These are phyloP conservation scores for Chrysolina oricalcia DNA, from an alignment of 2,888 invertebrate genomes.

Conservation along the genomic window DNA sequence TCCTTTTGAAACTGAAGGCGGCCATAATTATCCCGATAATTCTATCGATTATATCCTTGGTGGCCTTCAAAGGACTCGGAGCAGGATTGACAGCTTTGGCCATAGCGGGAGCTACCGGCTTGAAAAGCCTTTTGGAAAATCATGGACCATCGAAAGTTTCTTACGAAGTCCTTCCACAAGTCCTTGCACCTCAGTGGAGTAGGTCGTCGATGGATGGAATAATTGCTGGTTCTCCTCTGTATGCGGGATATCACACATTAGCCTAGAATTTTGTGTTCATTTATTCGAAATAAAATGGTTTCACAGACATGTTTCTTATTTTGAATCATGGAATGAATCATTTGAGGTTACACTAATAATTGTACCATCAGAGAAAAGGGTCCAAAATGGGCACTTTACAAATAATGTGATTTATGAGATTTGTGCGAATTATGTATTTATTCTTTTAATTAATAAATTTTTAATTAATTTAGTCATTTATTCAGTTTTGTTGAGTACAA, in stretches of 20 bases:
- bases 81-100: conserved; percentile 77
- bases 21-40: conserved; percentile 77
- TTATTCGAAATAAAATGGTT: not conserved
- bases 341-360: too few species aligned
- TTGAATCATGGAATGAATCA: too few species aligned
- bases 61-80: conserved; percentile 79
- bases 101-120: conserved; percentile 73
- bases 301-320: too few species aligned
- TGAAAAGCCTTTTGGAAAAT: conserved; percentile 66
- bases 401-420: too few species aligned
- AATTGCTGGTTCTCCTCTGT: conserved; percentile 12
- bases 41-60: conserved; percentile 76
- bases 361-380: too few species aligned
- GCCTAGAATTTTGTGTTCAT: not conserved
- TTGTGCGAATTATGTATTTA: too few species aligned
- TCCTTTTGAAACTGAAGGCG: conserved; percentile 78
- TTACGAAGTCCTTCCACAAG: conserved; percentile 67
- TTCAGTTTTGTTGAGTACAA: too few species aligned
- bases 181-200: conserved; percentile 66
- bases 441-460: too few species aligned
- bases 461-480: too few species aligned
- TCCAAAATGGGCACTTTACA: too few species aligned
- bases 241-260: conserved; percentile 61
- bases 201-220: conserved; percentile 51
- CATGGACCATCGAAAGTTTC: conserved; percentile 63